phyloP scores from a whole-genome alignment of 2,888 invertebrate genomes.

The Andrena camellia region DNA sequence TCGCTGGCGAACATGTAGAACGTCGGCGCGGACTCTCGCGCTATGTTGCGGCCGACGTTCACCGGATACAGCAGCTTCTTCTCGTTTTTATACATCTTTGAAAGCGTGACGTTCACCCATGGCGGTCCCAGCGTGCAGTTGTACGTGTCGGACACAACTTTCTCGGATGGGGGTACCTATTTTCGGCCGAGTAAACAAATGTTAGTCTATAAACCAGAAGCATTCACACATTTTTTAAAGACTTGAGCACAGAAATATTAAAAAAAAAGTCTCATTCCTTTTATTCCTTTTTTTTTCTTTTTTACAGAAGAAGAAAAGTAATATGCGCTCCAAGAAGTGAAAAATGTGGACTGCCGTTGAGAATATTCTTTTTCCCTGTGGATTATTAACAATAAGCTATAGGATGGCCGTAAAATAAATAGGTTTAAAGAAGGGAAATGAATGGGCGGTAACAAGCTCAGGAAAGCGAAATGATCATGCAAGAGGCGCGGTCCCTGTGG shows the following conservation, averaged over 20 bases:
- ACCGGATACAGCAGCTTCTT: slow-evolving; percentile 95
- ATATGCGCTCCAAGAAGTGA: background rate
- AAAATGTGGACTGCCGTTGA: background rate
- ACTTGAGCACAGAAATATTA: background rate
- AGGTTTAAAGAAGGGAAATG: background rate
- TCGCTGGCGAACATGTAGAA: slow-evolving; percentile 94
- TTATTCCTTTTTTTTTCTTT: too few relatives aligned
- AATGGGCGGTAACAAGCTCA: background rate
- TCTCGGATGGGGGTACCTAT: slow-evolving; percentile 89
- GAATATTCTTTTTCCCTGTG: background rate
- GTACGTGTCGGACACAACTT: slow-evolving; percentile 88
- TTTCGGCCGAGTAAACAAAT: slow-evolving; percentile 17
- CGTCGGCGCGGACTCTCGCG: slow-evolving; percentile 93
- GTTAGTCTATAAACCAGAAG: background rate
- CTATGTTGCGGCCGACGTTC: slow-evolving; percentile 96
- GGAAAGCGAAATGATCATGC: background rate
- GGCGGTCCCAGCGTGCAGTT: slow-evolving; percentile 91
- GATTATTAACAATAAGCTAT: too few relatives aligned
- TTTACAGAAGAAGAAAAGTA: too few relatives aligned
- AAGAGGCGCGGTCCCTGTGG: background rate
- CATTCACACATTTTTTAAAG: background rate
- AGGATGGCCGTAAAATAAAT: background rate
- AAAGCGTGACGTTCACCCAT: slow-evolving; percentile 88
- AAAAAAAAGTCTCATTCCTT: background rate
- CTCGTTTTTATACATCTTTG: slow-evolving; percentile 91